Evolutionary conservation across 2,113 vertebrate species (phyloP), one percentile per base, ranked within the genome.

Genomic region (Emberiza fucata): DNA sequence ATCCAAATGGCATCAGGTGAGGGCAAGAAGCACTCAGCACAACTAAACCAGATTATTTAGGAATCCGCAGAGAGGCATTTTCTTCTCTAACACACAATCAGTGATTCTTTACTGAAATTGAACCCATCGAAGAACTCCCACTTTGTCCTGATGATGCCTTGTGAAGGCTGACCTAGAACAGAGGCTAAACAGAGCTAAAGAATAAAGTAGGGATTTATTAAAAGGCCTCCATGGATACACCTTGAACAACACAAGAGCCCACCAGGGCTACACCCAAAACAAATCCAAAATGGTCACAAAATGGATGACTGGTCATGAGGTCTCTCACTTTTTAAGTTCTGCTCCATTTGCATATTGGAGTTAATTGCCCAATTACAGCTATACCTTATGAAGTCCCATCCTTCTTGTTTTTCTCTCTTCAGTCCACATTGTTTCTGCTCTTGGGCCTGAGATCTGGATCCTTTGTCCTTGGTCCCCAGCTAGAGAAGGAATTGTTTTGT

Each of bases 291-390:
- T 37, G n/a, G 57, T 11, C 57, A 37, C n/a, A 59, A 59, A 57
- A 37, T 16, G 7, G 10, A 59, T 1, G 1, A 35, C 15, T 1
- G 1, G 15, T 37, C 57, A 37, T 0, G 0, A 3, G 57, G 23
- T 37, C n/a, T 37, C 15, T 5, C 57, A 8, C n/a, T 59, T 35
- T 37, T 25, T 25, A 37, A 37, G 15, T 59, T 59, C n/a, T 37
- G 23, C 2, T 59, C n/a, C 23, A 59, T 17, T 59, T 59, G 57
- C n/a, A 59, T 37, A 25, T 25, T 59, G n/a, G 23, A 37, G 23
- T 37, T 59, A 17, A 59, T 35, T 25, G 57, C 24, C n/a, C n/a
- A 37, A 5, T 59, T 59, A 8, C 3, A 59, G 15, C 23, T 59
- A 12, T 17, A 59, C n/a, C 4, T 2, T 2, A 16, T 59, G 9